phyloP scores from a whole-genome alignment of 2,888 invertebrate species.

The Orthosia cruda region DNA sequence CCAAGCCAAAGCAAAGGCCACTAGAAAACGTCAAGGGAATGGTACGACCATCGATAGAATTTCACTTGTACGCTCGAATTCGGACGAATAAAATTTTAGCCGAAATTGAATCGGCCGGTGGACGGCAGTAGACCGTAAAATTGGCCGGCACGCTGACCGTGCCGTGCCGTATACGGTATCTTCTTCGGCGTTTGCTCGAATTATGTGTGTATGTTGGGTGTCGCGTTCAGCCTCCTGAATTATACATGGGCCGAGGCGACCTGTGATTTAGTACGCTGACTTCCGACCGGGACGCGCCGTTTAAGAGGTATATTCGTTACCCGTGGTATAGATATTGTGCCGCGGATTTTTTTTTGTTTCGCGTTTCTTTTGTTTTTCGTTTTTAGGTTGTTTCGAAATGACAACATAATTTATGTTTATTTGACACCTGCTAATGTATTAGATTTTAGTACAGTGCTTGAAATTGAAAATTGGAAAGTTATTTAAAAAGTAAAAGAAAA shows the following conservation, averaged over 20 bases:
- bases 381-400: conserved; percentile 10
- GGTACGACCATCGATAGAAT: conserved; percentile 85
- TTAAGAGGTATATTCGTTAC: conserved; percentile 83
- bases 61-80: conserved; percentile 86
- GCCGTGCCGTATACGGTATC: conserved; percentile 80
- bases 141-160: conserved; percentile 87
- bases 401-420: conserved; percentile 27
- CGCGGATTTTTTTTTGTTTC: conserved; percentile 67
- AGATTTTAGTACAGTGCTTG: neutral
- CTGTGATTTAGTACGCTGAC: conserved; percentile 87
- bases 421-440: conserved; percentile 13
- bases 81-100: conserved; percentile 89
- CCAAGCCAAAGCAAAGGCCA: conserved; percentile 78
- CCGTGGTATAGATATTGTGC: conserved; percentile 79
- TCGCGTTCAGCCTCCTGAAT: conserved; percentile 87
- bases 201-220: conserved; percentile 82
- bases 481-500: neutral
- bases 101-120: conserved; percentile 90
- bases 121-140: conserved; percentile 88
- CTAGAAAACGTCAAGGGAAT: conserved; percentile 80
- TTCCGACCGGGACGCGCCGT: conserved; percentile 79
- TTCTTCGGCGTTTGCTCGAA: conserved; percentile 85
- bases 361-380: conserved; percentile 45
- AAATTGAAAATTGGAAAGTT: neutral
- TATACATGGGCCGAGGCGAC: conserved; percentile 86